These are phyloP conservation scores for Caenorhabditis plicata DNA, from an alignment of 2,888 invertebrate species.

Conservation along the genomic window DNA sequence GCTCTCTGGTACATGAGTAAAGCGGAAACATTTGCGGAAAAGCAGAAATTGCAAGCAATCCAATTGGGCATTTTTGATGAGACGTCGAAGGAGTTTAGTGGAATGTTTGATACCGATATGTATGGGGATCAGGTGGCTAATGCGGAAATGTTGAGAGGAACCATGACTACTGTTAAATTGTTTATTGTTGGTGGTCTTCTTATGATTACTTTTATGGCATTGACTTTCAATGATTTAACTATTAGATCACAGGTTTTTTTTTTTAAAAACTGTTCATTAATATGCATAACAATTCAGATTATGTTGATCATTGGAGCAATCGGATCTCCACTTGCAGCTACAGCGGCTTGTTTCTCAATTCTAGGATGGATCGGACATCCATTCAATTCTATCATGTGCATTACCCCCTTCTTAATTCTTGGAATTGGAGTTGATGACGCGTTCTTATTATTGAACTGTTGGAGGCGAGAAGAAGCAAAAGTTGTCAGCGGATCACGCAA, in stretches of 20 bases:
- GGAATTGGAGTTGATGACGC: constrained; percentile 56
- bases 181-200: constrained; percentile 48
- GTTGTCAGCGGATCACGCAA: constrained; percentile 1
- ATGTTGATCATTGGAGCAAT: constrained; percentile 41
- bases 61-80: constrained; percentile 49
- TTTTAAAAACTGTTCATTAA: too few species aligned
- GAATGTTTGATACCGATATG: constrained; percentile 48
- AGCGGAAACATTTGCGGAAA: constrained; percentile 33
- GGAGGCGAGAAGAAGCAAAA: constrained; percentile 31
- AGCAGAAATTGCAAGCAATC: constrained; percentile 40
- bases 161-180: constrained; percentile 49
- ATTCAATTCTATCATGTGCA: constrained; percentile 52
- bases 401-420: constrained; percentile 49
- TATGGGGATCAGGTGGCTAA: constrained; percentile 61
- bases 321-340: constrained; percentile 40
- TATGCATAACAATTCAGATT: too few species aligned
- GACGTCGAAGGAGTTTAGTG: constrained; percentile 36
- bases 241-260: constrained; percentile 30
- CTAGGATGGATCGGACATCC: constrained; percentile 48
- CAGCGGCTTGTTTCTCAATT: constrained; percentile 36
- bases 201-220: constrained; percentile 55
- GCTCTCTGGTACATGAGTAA: constrained; percentile 59
- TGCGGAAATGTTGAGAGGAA: constrained; percentile 59
- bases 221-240: constrained; percentile 47
- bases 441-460: constrained; percentile 46